phyloP scores from a whole-genome alignment of 2,113 vertebrate species.

The Microtus oregoni region DNA sequence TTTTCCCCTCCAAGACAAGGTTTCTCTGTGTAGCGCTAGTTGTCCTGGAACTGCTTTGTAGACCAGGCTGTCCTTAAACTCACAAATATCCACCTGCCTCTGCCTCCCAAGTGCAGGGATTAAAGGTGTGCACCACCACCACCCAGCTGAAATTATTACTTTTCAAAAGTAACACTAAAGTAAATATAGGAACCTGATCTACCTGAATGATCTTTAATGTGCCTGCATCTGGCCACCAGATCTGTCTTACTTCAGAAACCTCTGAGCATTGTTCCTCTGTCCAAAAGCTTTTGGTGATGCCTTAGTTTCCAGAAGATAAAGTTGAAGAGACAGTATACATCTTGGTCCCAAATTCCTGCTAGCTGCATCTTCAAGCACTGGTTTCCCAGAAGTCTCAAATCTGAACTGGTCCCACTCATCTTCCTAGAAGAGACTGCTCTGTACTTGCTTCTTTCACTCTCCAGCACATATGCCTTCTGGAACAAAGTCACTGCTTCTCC shows the following conservation, averaged over 20 bases:
- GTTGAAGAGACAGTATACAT: background rate
- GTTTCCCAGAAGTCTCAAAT: background rate
- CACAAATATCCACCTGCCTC: background rate
- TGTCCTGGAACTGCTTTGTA: background rate
- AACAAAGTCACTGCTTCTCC: background rate
- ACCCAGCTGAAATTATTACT: background rate
- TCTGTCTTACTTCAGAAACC: conserved; percentile 7
- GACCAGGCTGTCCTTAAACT: background rate
- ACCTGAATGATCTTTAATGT: background rate
- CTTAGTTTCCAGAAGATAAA: conserved; percentile 10
- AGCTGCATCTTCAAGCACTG: background rate
- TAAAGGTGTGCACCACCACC: background rate
- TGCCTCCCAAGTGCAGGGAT: background rate
- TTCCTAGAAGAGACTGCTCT: background rate
- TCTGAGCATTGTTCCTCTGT: background rate
- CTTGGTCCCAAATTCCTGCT: background rate
- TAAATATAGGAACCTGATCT: background rate
- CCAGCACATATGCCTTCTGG: background rate
- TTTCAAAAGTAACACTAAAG: background rate
- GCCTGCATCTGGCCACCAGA: background rate
- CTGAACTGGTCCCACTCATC: background rate
- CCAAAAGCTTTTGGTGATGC: conserved; percentile 6
- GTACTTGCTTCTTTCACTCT: background rate
- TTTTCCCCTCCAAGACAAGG: background rate
- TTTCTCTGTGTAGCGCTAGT: background rate